Base-by-base conservation (phyloP, 2,113 vertebrate genomes). In the Phyllostomus discolor region DNA sequence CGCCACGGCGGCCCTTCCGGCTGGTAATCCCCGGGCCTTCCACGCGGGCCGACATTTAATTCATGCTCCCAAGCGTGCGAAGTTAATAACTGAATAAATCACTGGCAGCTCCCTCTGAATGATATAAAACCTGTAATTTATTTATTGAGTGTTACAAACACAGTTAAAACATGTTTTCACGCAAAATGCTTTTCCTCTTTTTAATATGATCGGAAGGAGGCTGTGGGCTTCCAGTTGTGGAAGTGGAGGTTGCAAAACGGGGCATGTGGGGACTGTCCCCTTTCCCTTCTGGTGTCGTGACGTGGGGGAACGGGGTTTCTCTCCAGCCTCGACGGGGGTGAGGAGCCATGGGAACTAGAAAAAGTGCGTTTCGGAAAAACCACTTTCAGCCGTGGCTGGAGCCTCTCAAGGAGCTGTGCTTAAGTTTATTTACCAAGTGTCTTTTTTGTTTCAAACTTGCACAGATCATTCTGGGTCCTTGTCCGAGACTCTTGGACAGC, bases 121-220 rank as follows among this genome's bases (percentile, higher is more conserved):
- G 98, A 98, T 98, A 98, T 98, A 98, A 98, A 98, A 98, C 98
- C 98, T 98, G 98, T 98, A 98, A 98, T 98, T 99, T 98, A 98
- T 98, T 98, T 98, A 98, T 98, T 96, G 98, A 98, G 97, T 98
- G 97, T 98, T 98, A 98, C 98, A 98, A 98, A 98, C 98, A 98
- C 97, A 97, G 98, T 98, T 98, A 98, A 97, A 98, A 98, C 98
- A 98, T 98, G 98, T 98, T 98, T 98, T 98, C 98, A 98, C 73
- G 98, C 97, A 98, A 98, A 98, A 98, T 94, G 97, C 96, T 93
- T 98, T 97, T 86, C 94, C 94, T 97, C 97, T 97, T 98, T 98
- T 98, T 97, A 97, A 96, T 96, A 96, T 97, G 96, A 96, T 95
- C 94, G 81, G 92, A 85, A 95, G 82, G 78, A 89, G 94, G 85